phyloP scores from a whole-genome alignment of 2,113 vertebrate species.

The Capra hircus region DNA sequence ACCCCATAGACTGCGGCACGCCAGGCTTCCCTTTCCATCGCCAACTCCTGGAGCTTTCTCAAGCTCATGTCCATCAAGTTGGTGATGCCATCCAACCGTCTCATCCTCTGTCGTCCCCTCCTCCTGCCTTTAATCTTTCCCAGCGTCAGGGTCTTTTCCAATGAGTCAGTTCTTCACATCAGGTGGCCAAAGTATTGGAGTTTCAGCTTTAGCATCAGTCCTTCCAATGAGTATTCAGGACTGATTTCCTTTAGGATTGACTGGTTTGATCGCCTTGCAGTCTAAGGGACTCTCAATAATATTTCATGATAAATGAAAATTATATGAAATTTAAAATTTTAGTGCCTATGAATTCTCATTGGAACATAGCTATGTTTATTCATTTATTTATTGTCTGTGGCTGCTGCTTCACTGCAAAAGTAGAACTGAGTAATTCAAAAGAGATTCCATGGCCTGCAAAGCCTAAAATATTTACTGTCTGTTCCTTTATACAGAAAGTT shows the following conservation, averaged over 20 bases:
- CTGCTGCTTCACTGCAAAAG: background rate
- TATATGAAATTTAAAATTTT: background rate
- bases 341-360: background rate
- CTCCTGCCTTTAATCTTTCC: background rate
- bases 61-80: background rate
- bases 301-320: background rate
- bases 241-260: background rate
- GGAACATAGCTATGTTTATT: background rate
- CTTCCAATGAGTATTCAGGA: background rate
- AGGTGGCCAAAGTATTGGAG: background rate
- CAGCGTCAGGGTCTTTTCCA: background rate
- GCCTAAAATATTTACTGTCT: background rate
- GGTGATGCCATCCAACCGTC: background rate
- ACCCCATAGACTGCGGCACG: background rate
- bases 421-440: background rate
- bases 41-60: background rate
- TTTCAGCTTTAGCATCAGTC: background rate
- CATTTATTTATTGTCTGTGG: background rate
- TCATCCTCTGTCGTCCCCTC: background rate
- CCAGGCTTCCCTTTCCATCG: background rate
- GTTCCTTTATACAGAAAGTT: background rate
- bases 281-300: background rate
- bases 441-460: background rate
- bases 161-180: background rate
- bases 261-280: background rate